These are phyloP conservation scores for Hydrochoerus hydrochaeris DNA, from an alignment of 2,113 vertebrate species.

Conservation along the genomic window DNA sequence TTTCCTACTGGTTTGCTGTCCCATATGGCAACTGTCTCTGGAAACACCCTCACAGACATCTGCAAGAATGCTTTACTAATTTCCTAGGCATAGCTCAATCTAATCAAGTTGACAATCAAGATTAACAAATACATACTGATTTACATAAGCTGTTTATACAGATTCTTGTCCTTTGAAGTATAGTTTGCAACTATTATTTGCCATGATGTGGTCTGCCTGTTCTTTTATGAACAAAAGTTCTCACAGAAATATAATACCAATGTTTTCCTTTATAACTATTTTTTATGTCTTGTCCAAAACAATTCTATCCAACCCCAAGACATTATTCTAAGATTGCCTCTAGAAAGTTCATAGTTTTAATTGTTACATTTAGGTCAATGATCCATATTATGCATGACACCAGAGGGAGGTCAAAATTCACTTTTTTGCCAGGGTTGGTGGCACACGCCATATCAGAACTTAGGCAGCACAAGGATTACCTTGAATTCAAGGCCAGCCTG, in stretches of 20 bases:
- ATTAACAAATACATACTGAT: not conserved
- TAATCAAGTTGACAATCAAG: not conserved
- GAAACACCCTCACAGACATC: not conserved
- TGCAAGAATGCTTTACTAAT: not conserved
- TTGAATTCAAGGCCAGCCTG: not conserved
- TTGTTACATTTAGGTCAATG: not conserved
- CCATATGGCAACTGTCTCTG: not conserved
- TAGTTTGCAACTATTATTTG: conserved; percentile 11
- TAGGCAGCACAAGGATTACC: not conserved
- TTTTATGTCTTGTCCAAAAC: conserved; percentile 4
- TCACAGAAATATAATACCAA: not conserved
- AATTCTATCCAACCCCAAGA: not conserved
- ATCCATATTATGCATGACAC: not conserved
- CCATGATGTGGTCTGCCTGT: not conserved
- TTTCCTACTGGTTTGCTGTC: not conserved
- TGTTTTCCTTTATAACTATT: not conserved
- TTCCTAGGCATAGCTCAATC: not conserved
- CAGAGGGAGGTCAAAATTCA: not conserved
- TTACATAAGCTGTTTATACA: not conserved
- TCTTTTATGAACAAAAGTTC: not conserved
- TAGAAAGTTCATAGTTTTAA: not conserved
- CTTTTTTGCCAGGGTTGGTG: not conserved
- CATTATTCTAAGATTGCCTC: not conserved
- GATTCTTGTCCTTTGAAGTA: not conserved
- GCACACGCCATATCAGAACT: not conserved